These are phyloP conservation scores for Spodoptera littoralis DNA, from an alignment of 2,888 invertebrate genomes.

Conservation along the genomic window DNA sequence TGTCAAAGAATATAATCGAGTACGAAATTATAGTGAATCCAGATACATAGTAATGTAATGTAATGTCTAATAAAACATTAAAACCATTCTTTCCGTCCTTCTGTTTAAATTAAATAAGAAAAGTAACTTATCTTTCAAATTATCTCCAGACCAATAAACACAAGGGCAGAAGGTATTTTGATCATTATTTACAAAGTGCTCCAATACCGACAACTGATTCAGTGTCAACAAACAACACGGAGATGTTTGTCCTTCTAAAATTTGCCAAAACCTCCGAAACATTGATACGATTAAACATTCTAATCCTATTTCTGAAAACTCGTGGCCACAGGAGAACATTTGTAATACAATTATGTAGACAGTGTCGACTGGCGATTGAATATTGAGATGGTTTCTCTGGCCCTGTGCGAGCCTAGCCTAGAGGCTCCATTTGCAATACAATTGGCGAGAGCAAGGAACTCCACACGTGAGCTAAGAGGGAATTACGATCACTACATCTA, in stretches of 20 bases:
- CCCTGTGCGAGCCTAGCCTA: constrained; percentile 33
- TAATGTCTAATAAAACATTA: no score
- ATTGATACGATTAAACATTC: constrained; percentile 34
- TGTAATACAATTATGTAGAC: constrained; percentile 46
- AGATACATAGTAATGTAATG: no score
- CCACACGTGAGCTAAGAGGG: constrained; percentile 47
- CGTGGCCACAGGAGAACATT: constrained; percentile 36
- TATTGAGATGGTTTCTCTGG: constrained; percentile 45
- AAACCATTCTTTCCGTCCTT: no score
- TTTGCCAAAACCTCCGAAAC: constrained; percentile 9
- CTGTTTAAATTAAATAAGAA: no score
- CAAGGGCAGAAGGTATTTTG: no score
- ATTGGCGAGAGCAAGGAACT: constrained; percentile 50
- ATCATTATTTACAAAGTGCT: constrained; percentile 1
- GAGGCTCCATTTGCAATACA: constrained; percentile 51
- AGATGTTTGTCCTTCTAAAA: constrained; percentile 3
- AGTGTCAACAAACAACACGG: constrained; percentile 18
- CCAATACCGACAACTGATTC: neutral
- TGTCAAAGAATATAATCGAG: constrained; percentile 1
- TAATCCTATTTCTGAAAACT: constrained; percentile 31
- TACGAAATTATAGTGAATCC: no score
- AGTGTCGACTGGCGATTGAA: constrained; percentile 46
- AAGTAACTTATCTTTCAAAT: no score
- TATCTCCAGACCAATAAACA: no score
- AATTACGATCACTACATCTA: constrained; percentile 27